phyloP scores from a whole-genome alignment of 2,888 invertebrate genomes.

The Encarsia formosa region DNA sequence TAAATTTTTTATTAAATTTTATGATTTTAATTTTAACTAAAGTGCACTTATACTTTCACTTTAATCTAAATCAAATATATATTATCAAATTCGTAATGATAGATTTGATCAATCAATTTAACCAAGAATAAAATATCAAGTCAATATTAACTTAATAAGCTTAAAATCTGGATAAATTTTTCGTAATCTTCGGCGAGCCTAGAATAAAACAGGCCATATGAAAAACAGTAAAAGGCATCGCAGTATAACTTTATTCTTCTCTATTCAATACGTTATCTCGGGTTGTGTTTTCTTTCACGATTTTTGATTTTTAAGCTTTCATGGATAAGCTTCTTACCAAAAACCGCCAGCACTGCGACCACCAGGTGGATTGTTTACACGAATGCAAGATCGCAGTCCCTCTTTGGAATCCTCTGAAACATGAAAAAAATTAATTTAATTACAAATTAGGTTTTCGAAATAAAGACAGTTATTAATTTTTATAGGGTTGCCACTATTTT shows the following conservation, averaged over 20 bases:
- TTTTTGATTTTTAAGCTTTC: slow-evolving; percentile 18
- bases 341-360: slow-evolving; percentile 80
- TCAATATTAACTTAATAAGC: slow-evolving; percentile 5
- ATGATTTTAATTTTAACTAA: slow-evolving; percentile 7
- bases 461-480: not conserved
- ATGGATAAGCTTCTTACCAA: slow-evolving; percentile 60
- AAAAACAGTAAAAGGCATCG: slow-evolving; percentile 1
- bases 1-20: slow-evolving; percentile 1
- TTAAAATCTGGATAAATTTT: slow-evolving; percentile 6
- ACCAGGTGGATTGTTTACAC: slow-evolving; percentile 85
- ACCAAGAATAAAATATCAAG: slow-evolving; percentile 22
- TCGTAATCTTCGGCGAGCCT: slow-evolving; percentile 6
- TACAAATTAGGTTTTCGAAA: not conserved
- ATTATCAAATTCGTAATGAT: slow-evolving; percentile 1
- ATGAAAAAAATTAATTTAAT: not conserved
- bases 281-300: not conserved
- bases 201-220: no score
- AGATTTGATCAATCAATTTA: slow-evolving; percentile 16
- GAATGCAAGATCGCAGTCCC: slow-evolving; percentile 71
- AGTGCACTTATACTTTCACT: no score
- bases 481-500: no score
- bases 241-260: not conserved
- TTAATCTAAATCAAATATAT: no score
- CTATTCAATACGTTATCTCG: not conserved
- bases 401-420: slow-evolving; percentile 73